Evolutionary conservation across 1,140 invertebrate genomes (phyloP).

Genomic region (Vanessa tameamea): DNA sequence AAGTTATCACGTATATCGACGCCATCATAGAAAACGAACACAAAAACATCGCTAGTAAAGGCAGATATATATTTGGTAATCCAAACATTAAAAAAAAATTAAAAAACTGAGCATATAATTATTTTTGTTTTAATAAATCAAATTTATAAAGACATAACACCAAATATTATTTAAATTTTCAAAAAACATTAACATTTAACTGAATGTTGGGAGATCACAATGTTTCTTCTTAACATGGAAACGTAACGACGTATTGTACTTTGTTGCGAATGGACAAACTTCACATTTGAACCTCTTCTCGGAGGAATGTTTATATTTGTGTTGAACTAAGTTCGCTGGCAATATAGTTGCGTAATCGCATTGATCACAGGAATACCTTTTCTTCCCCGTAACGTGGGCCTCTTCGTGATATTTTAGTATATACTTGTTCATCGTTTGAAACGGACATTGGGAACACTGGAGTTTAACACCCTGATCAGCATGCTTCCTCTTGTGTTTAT

Average conservation of each 20-base stretch:
- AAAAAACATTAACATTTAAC: constrained; percentile 57
- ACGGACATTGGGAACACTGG: constrained; percentile 65
- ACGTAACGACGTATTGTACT: constrained; percentile 73
- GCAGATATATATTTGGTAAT: too few relatives aligned
- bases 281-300: constrained; percentile 75
- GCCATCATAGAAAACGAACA: too few relatives aligned
- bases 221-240: constrained; percentile 77
- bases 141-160: constrained; percentile 53
- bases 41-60: too few relatives aligned
- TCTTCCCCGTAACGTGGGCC: constrained; percentile 67
- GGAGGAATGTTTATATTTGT: constrained; percentile 73
- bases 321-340: constrained; percentile 69
- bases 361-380: constrained; percentile 65
- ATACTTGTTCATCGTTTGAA: constrained; percentile 75
- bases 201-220: constrained; percentile 72
- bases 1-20: too few relatives aligned
- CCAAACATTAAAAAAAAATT: not conserved
- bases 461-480: constrained; percentile 63
- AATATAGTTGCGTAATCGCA: constrained; percentile 72
- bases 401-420: constrained; percentile 73
- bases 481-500: constrained; percentile 67
- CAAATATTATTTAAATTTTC: constrained; percentile 56
- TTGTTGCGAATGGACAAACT: constrained; percentile 72
- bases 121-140: constrained; percentile 32
- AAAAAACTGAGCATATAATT: not conserved